These are phyloP conservation scores for Rafetus swinhoei DNA, from an alignment of 2,113 vertebrate species.

Conservation along the genomic window DNA sequence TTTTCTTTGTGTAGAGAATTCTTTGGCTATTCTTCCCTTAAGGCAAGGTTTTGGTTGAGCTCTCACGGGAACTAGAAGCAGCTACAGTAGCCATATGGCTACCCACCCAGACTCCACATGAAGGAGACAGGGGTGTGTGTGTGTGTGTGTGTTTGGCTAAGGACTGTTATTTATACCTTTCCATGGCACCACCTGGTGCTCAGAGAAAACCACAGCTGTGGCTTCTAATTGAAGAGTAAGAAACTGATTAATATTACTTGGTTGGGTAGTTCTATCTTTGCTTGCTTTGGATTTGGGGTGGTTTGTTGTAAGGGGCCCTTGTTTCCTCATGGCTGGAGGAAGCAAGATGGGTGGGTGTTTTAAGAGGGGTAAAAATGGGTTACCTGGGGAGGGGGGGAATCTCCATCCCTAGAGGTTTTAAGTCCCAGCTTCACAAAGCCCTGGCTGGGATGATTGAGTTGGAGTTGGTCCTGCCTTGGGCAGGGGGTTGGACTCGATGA, in stretches of 20 bases:
- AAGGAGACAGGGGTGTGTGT: too few relatives aligned
- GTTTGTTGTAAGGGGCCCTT: not conserved
- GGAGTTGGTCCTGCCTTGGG: too few relatives aligned
- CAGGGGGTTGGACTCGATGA: too few relatives aligned
- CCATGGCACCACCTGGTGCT: not conserved
- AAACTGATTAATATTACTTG: not conserved
- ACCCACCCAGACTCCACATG: too few relatives aligned
- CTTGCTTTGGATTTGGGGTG: not conserved
- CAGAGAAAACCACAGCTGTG: not conserved
- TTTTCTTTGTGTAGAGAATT: not conserved
- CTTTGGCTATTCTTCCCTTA: not conserved
- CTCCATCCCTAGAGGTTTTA: too few relatives aligned
- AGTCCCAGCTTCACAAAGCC: too few relatives aligned
- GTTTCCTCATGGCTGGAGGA: not conserved
- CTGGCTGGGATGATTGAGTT: too few relatives aligned
- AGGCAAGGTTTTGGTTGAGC: not conserved
- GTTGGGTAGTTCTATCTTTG: not conserved
- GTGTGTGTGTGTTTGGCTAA: not conserved
- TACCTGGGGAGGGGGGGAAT: too few relatives aligned
- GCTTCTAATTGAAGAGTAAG: not conserved
- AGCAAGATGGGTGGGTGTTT: not conserved
- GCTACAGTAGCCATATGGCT: not conserved
- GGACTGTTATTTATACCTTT: not conserved
- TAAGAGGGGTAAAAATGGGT: too few relatives aligned
- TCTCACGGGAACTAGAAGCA: not conserved